These are phyloP conservation scores for Philypnodon macrostomus DNA, from an alignment of 2,797 vertebrate genomes.

Conservation along the genomic window DNA sequence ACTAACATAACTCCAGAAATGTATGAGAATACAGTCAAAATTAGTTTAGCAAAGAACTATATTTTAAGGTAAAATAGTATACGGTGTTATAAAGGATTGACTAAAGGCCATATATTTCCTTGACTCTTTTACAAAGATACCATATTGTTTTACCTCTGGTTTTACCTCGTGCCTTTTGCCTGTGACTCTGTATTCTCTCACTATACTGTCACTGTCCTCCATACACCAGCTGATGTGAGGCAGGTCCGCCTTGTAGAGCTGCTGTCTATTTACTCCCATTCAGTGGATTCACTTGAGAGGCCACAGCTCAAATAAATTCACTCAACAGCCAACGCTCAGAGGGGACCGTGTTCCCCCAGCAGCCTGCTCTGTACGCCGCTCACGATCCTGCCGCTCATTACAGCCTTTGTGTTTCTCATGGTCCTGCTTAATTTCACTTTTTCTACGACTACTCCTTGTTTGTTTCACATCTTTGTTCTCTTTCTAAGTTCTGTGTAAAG, in stretches of 20 bases:
- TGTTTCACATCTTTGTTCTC: slow-evolving; percentile 14
- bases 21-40: no score
- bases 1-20: no score
- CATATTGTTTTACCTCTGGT: slow-evolving; percentile 42
- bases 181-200: no score
- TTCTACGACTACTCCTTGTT: slow-evolving; percentile 17
- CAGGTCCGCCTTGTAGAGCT: slow-evolving; percentile 55
- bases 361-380: slow-evolving; percentile 38
- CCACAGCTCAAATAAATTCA: slow-evolving; percentile 72
- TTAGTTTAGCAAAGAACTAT: no score
- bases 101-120: not conserved
- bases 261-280: slow-evolving; percentile 72
- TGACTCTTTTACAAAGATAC: slow-evolving; percentile 3
- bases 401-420: slow-evolving; percentile 23
- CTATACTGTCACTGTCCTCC: slow-evolving; percentile 49
- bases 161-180: no score
- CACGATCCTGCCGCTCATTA: slow-evolving; percentile 28
- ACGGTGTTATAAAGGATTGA: no score
- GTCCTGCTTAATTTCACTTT: slow-evolving; percentile 35
- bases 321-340: slow-evolving; percentile 66
- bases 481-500: not conserved
- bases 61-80: no score
- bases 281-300: slow-evolving; percentile 72
- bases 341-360: slow-evolving; percentile 47
- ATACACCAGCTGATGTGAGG: slow-evolving; percentile 59